A percentile compares a stretch with the other conserved stretches of the same genome.
These are phyloP conservation scores for Hippocampus barbouri DNA, from an alignment of 2,113 vertebrate species.

Conservation along the genomic window DNA sequence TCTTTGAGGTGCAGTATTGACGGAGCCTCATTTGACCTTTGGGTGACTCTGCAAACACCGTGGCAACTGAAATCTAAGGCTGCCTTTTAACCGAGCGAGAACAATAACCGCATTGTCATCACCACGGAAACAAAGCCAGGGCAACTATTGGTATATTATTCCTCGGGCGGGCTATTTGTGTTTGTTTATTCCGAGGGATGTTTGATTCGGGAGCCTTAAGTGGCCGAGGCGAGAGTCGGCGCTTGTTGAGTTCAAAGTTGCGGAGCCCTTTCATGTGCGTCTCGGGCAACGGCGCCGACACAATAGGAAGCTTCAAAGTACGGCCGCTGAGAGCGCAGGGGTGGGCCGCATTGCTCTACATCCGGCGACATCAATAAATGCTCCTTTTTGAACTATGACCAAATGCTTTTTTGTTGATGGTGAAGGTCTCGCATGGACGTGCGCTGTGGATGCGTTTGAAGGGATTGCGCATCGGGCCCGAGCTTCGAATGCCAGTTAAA, in stretches of 20 bases:
- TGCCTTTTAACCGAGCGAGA: conserved; percentile 20
- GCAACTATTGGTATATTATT: background rate
- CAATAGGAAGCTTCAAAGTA: conserved; percentile 69
- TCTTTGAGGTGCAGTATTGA: conserved; percentile 29
- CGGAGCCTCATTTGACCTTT: conserved; percentile 33
- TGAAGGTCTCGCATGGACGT: conserved; percentile 4
- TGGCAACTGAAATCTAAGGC: conserved; percentile 30
- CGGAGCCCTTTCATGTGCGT: conserved; percentile 63
- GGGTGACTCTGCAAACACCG: conserved; percentile 29
- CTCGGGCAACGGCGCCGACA: conserved; percentile 46
- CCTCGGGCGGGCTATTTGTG: background rate
- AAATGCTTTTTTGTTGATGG: conserved; percentile 21
- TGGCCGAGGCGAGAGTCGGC: conserved; percentile 33
- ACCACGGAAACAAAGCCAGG: conserved; percentile 38
- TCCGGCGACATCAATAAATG: conserved; percentile 45
- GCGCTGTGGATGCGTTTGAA: background rate
- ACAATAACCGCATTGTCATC: conserved; percentile 44
- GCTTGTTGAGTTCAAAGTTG: conserved; percentile 67
- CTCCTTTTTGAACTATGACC: conserved; percentile 62
- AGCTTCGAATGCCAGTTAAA: background rate
- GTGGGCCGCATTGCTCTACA: conserved; percentile 46
- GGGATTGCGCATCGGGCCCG: background rate
- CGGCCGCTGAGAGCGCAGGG: conserved; percentile 66
- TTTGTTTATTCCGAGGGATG: conserved; percentile 43
- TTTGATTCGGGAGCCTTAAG: conserved; percentile 42